Evolutionary conservation across 2,113 vertebrate genomes (phyloP), one percentile per base, ranked within the genome.

Genomic region (Vulpes ferrilata): DNA sequence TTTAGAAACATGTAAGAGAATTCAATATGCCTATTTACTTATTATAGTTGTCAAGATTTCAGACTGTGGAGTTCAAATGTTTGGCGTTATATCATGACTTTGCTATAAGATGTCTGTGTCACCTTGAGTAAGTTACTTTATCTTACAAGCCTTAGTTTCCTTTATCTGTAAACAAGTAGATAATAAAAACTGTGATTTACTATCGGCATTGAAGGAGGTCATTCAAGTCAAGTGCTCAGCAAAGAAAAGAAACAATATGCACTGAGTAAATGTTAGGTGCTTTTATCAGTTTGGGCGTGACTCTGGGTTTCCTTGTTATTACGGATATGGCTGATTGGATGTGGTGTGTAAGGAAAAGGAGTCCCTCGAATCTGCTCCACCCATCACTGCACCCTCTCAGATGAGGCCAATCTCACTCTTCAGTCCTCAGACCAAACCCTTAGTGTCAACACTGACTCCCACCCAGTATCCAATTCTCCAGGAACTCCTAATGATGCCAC

Each of bases 121-220:
- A 93, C 71, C 59, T 78, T 88, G 76, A 64, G 25, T 11, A 81
- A 35, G 20, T 92, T 79, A 67, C 12, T 88, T 93, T 79, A 95
- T 78, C 73, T 96, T n/a, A 23, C 5, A n/a, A 12, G 9, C 12
- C 9, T 85, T 80, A 85, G 15, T 90, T 92, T 87, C 8, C 60
- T 81, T 71, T 95, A 81, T 79, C 43, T 62, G 1, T 78, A 87
- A 86, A 90, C n/a, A 64, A 23, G 20, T 9, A 53, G 30, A 57
- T 76, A 78, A 59, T 60, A 62, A 86, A 91, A 88, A 43, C 7
- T 4, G 5, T 82, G 71, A 43, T 88, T 85, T 62, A 79, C 93
- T 88, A 67, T 59, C 5, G 9, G 10, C n/a, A 55, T 67, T 78
- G n/a, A 71, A 48, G 48, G 15, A 96, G 20, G 23, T 64, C 59